Evolutionary conservation across 2,797 vertebrate species (phyloP).

Genomic region (Epinephelus awoara): DNA sequence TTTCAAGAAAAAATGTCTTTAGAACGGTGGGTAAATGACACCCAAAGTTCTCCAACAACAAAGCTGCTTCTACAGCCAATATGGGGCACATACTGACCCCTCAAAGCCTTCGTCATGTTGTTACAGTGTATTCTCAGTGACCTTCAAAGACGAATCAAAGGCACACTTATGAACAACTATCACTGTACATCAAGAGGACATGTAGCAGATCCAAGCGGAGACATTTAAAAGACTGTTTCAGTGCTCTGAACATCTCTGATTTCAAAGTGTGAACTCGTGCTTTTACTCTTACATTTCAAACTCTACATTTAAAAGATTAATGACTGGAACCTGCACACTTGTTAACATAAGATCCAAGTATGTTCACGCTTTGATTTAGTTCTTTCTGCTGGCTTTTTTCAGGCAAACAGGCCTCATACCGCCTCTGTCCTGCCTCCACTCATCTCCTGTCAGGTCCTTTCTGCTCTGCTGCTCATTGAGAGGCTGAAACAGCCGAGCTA

Average conservation of each 20-base stretch:
- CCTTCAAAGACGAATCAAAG: slow-evolving; percentile 7
- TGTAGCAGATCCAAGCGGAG: background rate
- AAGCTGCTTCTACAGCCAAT: background rate
- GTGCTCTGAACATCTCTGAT: background rate
- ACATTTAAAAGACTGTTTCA: background rate
- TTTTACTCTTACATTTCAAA: slow-evolving; percentile 31
- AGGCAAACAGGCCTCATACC: slow-evolving; percentile 20
- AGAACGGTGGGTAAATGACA: too few relatives aligned
- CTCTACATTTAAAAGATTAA: slow-evolving; percentile 16
- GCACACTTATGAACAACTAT: background rate
- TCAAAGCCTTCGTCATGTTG: background rate
- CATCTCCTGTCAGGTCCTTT: slow-evolving; percentile 71
- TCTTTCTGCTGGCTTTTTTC: slow-evolving; percentile 23
- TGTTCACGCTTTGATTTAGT: slow-evolving; percentile 52
- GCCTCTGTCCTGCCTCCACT: slow-evolving; percentile 56
- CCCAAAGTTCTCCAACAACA: slow-evolving; percentile 5
- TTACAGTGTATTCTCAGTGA: slow-evolving; percentile 6
- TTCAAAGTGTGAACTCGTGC: slow-evolving; percentile 17
- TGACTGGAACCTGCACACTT: slow-evolving; percentile 3
- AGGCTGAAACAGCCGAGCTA: slow-evolving; percentile 46
- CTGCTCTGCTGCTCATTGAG: slow-evolving; percentile 62
- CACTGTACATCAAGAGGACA: background rate
- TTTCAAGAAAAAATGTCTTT: too few relatives aligned
- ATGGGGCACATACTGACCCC: background rate
- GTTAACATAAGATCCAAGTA: slow-evolving; percentile 35